These are phyloP conservation scores for Tetragonula clypearis DNA, from an alignment of 1,140 invertebrate species.

Conservation along the genomic window DNA sequence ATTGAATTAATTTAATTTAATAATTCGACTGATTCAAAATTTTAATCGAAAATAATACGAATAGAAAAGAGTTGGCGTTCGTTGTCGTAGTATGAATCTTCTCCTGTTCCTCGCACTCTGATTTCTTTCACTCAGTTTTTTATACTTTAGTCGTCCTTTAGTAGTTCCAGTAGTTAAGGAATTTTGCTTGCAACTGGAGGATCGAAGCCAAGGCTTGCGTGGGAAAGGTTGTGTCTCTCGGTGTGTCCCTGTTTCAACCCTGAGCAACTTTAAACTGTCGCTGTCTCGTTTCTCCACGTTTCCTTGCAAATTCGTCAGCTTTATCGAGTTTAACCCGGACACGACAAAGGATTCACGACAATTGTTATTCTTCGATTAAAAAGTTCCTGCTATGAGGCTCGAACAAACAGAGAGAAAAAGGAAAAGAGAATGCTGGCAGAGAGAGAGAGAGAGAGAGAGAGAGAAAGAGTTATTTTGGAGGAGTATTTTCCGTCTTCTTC, in stretches of 20 bases:
- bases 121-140: no score
- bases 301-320: neutral
- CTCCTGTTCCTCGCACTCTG: no score
- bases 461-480: neutral
- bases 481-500: neutral
- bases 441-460: no score
- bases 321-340: neutral
- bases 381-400: neutral
- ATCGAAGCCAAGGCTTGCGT: neutral
- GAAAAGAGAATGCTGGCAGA: no score
- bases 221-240: no score
- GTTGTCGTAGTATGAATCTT: no score
- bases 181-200: slow-evolving; percentile 8
- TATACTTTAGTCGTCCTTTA: no score
- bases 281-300: neutral
- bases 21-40: no score
- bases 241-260: neutral
- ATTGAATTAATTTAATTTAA: no score
- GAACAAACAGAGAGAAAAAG: neutral
- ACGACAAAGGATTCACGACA: slow-evolving; percentile 5
- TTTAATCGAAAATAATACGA: no score
- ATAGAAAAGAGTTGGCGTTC: no score
- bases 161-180: slow-evolving; percentile 4
- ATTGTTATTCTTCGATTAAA: neutral
- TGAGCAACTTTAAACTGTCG: neutral